A percentile compares a stretch with the other conserved stretches of the same genome.
Evolutionary conservation across 2,888 invertebrate species (phyloP).

Genomic region (Acanthosepion esculentum): DNA sequence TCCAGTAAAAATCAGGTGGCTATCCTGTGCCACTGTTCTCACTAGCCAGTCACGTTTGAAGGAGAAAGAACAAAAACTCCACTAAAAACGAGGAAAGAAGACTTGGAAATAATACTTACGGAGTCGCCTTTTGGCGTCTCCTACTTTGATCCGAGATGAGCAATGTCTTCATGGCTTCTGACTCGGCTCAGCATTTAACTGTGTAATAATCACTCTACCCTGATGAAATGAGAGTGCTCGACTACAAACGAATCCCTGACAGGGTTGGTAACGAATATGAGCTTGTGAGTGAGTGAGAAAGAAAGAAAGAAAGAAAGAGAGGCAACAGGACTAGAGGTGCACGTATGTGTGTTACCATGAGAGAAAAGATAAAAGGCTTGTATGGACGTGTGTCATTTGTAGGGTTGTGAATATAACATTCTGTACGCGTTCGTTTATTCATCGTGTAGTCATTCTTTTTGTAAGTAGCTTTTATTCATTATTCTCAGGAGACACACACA

Average conservation of each 20-base stretch:
- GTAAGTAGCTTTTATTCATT: neutral
- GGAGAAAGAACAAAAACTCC: neutral
- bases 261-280: neutral
- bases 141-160: neutral
- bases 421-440: neutral
- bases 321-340: neutral
- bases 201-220: neutral
- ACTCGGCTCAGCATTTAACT: neutral
- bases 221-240: neutral
- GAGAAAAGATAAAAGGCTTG: neutral
- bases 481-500: neutral
- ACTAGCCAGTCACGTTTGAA: neutral
- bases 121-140: neutral
- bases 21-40: too few species aligned
- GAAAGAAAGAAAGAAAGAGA: neutral
- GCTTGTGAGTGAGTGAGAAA: neutral
- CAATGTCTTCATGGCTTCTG: constrained; percentile 4
- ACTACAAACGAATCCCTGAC: constrained; percentile 33
- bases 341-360: neutral
- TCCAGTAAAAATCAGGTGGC: too few species aligned
- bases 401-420: neutral
- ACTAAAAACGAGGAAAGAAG: neutral
- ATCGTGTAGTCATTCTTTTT: neutral
- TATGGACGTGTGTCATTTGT: neutral
- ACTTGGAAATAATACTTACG: neutral